phyloP scores from a whole-genome alignment of 2,113 vertebrate species.

The Dissostichus mawsoni region DNA sequence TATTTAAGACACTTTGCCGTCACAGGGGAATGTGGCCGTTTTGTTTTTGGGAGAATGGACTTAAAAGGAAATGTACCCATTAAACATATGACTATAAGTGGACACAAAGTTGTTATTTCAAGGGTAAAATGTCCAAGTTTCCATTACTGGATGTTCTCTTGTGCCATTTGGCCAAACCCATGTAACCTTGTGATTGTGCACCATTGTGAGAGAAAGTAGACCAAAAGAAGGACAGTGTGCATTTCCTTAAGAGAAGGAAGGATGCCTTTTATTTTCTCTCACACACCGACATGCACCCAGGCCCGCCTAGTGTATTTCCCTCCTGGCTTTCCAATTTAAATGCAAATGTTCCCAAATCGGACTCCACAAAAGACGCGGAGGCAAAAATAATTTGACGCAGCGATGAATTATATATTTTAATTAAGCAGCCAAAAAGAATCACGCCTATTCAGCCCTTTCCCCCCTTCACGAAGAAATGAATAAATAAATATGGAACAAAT shows the following conservation, averaged over 20 bases:
- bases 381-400: slow-evolving; percentile 76
- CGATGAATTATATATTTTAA: slow-evolving; percentile 88
- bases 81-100: not conserved
- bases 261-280: slow-evolving; percentile 50
- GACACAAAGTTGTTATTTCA: slow-evolving; percentile 14
- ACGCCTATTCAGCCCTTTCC: slow-evolving; percentile 75
- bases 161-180: not conserved
- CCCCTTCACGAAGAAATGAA: slow-evolving; percentile 77
- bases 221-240: slow-evolving; percentile 19
- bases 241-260: slow-evolving; percentile 50
- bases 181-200: slow-evolving; percentile 8
- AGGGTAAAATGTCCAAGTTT: not conserved
- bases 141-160: slow-evolving; percentile 1
- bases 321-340: slow-evolving; percentile 81
- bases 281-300: slow-evolving; percentile 20
- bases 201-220: slow-evolving; percentile 18
- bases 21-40: not conserved
- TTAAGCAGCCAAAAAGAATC: slow-evolving; percentile 77
- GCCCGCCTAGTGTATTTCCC: slow-evolving; percentile 68
- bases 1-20: slow-evolving; percentile 40
- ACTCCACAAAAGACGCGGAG: slow-evolving; percentile 72
- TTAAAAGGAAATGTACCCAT: not conserved
- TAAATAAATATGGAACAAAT: slow-evolving; percentile 78
- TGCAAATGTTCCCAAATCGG: slow-evolving; percentile 82
- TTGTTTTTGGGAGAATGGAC: slow-evolving; percentile 16